Evolutionary conservation across 1,140 invertebrate species (phyloP).

Genomic region (Cydia amplana): DNA sequence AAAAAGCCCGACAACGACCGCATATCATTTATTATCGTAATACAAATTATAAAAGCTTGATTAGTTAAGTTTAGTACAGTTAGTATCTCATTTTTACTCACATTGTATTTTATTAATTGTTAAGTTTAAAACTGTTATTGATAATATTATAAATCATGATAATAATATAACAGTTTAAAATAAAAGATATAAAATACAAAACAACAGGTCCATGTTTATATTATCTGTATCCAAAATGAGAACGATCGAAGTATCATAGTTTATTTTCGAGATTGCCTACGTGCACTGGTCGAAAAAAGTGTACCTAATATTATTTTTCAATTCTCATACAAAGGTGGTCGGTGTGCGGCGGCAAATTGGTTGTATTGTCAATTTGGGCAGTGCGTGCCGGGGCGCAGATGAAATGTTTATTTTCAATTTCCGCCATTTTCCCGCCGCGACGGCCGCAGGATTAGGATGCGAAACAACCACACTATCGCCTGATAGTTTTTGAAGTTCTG

Average conservation of each 20-base stretch:
- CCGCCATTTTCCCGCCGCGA: conserved; percentile 71
- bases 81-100: too few species aligned
- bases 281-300: conserved; percentile 68
- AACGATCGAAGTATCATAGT: conserved; percentile 55
- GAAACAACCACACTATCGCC: conserved; percentile 61
- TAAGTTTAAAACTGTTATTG: too few species aligned
- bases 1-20: too few species aligned
- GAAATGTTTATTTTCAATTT: conserved; percentile 80
- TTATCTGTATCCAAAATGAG: conserved; percentile 34
- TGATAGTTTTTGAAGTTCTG: conserved; percentile 45
- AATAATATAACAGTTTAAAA: too few species aligned
- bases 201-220: not conserved
- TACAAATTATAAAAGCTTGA: too few species aligned
- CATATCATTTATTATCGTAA: too few species aligned
- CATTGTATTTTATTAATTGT: too few species aligned
- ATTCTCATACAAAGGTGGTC: conserved; percentile 79
- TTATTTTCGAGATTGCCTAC: conserved; percentile 73
- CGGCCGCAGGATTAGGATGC: conserved; percentile 72
- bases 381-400: conserved; percentile 76
- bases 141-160: too few species aligned
- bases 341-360: conserved; percentile 74
- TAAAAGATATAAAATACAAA: not conserved
- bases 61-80: too few species aligned
- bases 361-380: conserved; percentile 79
- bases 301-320: conserved; percentile 77